Evolutionary conservation across 2,888 invertebrate species (phyloP), one percentile per base, ranked within the genome.

Genomic region (Drosophila multiciliata): DNA sequence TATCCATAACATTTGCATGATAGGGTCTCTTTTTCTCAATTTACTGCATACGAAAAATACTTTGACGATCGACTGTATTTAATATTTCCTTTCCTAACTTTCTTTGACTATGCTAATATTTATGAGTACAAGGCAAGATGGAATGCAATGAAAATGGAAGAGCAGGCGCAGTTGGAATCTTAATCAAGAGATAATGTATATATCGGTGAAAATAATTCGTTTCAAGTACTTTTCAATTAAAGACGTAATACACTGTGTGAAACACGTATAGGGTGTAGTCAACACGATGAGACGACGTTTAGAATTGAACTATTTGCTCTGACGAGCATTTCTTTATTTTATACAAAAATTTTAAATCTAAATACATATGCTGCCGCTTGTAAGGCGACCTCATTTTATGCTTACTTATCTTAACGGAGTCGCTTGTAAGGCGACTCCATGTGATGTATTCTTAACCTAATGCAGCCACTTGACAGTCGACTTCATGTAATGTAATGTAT

Each of bases 1-100:
- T 72, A 77, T 65, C 61, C 75, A 75, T 77, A 75, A 77, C 61
- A 77, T 77, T 52, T 23, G 40, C 42, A 33, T 55, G 52, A 71
- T 58, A 69, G 45, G 67, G 57, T 57, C 38, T 20, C 40, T 29
- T 42, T 35, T 66, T 26, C 26, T 11, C 32, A 6, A 45, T 42
- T 40, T 32, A 20, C 32, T 15, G 40, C 57, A 53, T 2, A 17
- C n/a, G 38, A 38, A 26, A 29, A n/a, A 55, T 40, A n/a, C 29
- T n/a, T 32, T 40, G n/a, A 15, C 2, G 15, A 23, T 7, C 26
- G 17, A 40, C 38, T 26, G 12, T 55, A 3, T 35, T 55, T 12
- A 38, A 36, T 8, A 55, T 55, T 26, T 55, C 17, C 45, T 23
- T 23, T 12, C n/a, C 29, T 29, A 12, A 29, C n/a, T n/a, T n/a